Evolutionary conservation across 2,888 invertebrate genomes (phyloP), one percentile per base, ranked within the genome.

Genomic region (Hyles lineata): DNA sequence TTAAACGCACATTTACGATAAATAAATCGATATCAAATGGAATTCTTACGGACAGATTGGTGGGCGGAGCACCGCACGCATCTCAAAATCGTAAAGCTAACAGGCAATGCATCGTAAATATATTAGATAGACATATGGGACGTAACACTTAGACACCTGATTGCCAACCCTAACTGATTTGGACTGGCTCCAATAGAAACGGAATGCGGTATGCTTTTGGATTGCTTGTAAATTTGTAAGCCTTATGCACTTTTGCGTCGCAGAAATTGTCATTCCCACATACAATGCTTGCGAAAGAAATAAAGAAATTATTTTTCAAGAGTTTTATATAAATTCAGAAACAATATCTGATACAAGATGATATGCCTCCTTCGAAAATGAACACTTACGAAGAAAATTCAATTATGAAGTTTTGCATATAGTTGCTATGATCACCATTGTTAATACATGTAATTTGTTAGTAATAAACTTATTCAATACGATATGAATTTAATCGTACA

Each of bases 81-180:
- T 72, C 67, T 67, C 35, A 59, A 32, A 63, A 32, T 59, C 63
- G 52, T 55, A 70, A 70, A 50, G 21, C 58, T 55, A 58, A 69
- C 55, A n/a, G 1, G 32, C 29, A 23, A 59, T 70, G 52, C 67
- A 72, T 55, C 29, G 70, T 73, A 55, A 60, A 70, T 73, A 61
- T 70, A 70, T 70, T 23, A 29, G 23, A 58, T 62, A 58, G 62
- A 43, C 43, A 82, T 84, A 86, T 84, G 79, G 82, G 81, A 79
- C 78, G 80, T 81, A 83, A 75, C 82, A 81, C 81, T 82, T 83
- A 80, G 80, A 85, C 85, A 85, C 85, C 85, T 85, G 84, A 85
- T 83, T 73, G 76, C 76, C 71, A 75, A 73, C 76, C 78, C 79
- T 84, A 79, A 77, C 75, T 70, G 73, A 74, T 67, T 76, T 81